These are phyloP conservation scores for Plebejus argus DNA, from an alignment of 2,888 invertebrate species.

Conservation along the genomic window DNA sequence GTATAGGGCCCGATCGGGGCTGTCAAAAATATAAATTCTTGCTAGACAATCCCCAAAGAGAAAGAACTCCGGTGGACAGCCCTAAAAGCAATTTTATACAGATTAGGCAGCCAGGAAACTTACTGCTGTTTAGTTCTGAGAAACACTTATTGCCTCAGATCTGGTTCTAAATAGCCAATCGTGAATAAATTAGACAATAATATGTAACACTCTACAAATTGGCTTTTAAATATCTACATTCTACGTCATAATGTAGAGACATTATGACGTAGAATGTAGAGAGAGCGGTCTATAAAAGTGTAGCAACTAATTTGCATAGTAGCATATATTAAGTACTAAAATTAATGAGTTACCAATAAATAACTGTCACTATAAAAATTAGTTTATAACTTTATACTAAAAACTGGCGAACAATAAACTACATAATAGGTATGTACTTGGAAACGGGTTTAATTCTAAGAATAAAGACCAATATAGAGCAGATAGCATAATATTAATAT, in stretches of 20 bases:
- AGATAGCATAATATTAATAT: too few relatives aligned
- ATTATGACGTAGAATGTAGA: too few relatives aligned
- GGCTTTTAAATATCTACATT: background rate
- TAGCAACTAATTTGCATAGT: background rate
- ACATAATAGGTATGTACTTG: too few relatives aligned
- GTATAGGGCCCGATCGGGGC: conserved; percentile 35
- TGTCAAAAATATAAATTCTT: background rate
- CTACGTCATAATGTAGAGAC: background rate
- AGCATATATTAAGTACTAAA: background rate
- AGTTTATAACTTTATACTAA: too few relatives aligned
- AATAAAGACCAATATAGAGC: too few relatives aligned
- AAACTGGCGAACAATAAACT: too few relatives aligned
- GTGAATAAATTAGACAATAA: conserved; percentile 5
- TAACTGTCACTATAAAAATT: background rate
- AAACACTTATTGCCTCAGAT: conserved; percentile 4
- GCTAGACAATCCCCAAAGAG: background rate
- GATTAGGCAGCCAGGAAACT: background rate
- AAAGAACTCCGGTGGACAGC: background rate
- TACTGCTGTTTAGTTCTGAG: conserved; percentile 3
- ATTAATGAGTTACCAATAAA: background rate
- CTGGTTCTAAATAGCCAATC: conserved; percentile 7
- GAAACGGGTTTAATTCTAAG: too few relatives aligned
- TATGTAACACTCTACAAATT: conserved; percentile 9
- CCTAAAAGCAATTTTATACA: background rate
- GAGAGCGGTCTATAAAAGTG: background rate